phyloP scores from a whole-genome alignment of 2,113 vertebrate genomes.

The Psophia crepitans region DNA sequence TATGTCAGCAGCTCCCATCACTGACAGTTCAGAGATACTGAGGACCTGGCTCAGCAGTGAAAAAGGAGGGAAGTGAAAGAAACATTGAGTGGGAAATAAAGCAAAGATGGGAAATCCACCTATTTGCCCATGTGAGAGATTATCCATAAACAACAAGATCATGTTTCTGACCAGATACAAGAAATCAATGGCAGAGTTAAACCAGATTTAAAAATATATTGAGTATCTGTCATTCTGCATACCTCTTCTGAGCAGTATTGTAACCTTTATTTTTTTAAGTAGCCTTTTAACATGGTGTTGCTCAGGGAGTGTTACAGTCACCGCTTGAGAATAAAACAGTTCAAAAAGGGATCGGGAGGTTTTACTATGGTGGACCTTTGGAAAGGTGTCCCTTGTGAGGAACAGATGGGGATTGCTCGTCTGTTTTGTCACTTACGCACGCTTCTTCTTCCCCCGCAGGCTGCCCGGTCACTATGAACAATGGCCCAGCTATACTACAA shows the following conservation, averaged over 20 bases:
- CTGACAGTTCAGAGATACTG: neutral
- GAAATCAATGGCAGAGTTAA: neutral
- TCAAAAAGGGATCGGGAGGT: neutral
- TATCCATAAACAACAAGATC: neutral
- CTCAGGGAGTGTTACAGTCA: neutral
- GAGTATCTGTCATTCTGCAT: neutral
- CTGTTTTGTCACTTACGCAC: fast-evolving
- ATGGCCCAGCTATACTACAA: conserved; percentile 99
- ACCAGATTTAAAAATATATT: neutral
- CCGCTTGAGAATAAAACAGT: neutral
- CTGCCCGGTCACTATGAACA: conserved; percentile 73
- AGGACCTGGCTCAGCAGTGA: neutral
- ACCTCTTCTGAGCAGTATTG: neutral
- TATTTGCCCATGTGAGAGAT: neutral
- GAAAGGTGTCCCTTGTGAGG: neutral
- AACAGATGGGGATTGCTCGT: neutral
- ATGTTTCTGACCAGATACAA: neutral
- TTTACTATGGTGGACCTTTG: fast-evolving
- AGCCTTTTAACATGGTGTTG: neutral
- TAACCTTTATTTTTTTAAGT: neutral
- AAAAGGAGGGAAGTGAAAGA: neutral
- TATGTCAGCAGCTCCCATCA: neutral
- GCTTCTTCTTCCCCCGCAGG: conserved; percentile 31
- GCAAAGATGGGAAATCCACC: neutral
- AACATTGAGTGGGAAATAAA: neutral